Evolutionary conservation across 1,140 invertebrate species (phyloP).

Genomic region (Tyrophagus putrescentiae): DNA sequence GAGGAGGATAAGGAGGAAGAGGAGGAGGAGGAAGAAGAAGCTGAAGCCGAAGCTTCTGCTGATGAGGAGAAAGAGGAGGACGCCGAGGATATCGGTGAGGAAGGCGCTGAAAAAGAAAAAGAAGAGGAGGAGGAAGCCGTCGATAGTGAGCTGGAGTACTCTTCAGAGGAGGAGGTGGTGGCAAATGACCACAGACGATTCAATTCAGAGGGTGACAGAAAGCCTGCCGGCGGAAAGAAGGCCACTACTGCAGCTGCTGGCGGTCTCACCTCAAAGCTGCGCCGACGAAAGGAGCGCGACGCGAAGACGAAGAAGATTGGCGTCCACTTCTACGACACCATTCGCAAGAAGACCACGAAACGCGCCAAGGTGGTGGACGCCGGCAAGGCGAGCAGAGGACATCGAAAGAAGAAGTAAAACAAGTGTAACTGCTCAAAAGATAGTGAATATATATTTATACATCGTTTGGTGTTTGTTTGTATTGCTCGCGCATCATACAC

Average conservation of each 20-base stretch:
- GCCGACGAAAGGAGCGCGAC: conserved; percentile 53
- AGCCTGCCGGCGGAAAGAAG: not conserved
- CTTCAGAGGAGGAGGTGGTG: conserved; percentile 27
- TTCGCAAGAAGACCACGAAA: conserved; percentile 81
- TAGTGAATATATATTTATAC: conserved; percentile 7
- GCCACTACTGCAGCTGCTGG: not conserved
- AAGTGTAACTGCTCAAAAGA: conserved; percentile 18
- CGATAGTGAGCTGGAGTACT: conserved; percentile 31
- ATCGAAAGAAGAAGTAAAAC: conserved; percentile 24
- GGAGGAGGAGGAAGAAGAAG: conserved; percentile 33
- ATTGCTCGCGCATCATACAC: not conserved
- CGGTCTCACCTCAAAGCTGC: conserved; percentile 54
- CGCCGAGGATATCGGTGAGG: conserved; percentile 33
- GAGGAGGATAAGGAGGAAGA: conserved; percentile 33
- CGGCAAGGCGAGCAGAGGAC: conserved; percentile 26
- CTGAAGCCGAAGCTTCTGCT: conserved; percentile 31
- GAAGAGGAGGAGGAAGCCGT: conserved; percentile 27
- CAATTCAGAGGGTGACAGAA: not conserved
- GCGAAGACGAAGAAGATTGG: conserved; percentile 70
- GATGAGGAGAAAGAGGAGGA: conserved; percentile 34
- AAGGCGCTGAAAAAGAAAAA: conserved; percentile 29
- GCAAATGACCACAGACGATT: not conserved
- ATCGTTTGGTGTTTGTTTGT: not conserved
- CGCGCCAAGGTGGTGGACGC: conserved; percentile 31
- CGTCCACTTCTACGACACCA: conserved; percentile 77